Evolutionary conservation across 2,113 vertebrate genomes (phyloP).

Genomic region (Tetrax tetrax): DNA sequence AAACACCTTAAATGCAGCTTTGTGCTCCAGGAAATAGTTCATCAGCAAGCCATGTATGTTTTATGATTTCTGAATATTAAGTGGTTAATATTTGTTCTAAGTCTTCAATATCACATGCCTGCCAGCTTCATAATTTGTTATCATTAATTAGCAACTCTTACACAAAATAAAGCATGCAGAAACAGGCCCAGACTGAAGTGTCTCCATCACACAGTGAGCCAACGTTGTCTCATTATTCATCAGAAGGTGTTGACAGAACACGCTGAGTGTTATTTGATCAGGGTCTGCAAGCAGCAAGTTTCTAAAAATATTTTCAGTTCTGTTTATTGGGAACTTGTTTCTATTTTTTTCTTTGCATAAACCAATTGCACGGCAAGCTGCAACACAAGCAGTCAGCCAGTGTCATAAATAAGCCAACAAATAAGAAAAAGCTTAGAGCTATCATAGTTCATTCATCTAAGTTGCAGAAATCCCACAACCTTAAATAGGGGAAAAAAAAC

Average conservation of each 20-base stretch:
- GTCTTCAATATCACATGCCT: neutral
- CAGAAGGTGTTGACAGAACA: slow-evolving; percentile 1
- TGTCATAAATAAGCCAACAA: neutral
- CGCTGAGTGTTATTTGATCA: neutral
- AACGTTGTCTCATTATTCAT: slow-evolving; percentile 13
- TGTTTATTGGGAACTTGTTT: neutral
- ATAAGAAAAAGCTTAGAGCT: neutral
- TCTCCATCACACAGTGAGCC: neutral
- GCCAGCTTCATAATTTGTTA: neutral
- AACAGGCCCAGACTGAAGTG: neutral
- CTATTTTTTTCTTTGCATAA: neutral
- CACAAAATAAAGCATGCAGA: neutral
- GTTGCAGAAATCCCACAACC: neutral
- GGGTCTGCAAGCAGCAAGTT: neutral
- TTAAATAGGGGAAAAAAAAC: accelerated
- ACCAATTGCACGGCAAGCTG: neutral
- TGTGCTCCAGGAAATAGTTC: neutral
- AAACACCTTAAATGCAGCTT: neutral
- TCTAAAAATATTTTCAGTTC: slow-evolving; percentile 48
- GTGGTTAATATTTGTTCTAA: neutral
- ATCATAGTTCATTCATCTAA: neutral
- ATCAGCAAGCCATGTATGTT: neutral
- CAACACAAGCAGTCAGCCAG: neutral
- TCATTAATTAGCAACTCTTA: neutral
- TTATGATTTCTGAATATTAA: neutral